Conservation (phyloP, 2,888 invertebrate genomes). For the Alloscopus bannaensis region DNA sequence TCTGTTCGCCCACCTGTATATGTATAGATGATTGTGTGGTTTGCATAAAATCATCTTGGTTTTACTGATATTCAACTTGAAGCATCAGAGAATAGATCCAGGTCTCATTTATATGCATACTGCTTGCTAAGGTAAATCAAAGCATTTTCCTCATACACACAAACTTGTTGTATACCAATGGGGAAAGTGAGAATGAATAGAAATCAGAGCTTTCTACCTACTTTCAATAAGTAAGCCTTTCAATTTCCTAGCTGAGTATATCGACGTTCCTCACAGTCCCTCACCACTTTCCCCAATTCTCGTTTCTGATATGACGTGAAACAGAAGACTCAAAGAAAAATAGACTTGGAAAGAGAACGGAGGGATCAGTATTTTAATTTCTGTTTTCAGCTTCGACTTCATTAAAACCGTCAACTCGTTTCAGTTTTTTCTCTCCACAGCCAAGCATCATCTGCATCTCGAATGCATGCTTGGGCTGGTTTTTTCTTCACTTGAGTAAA, state of each 20-base stretch:
- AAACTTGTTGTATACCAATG: no score
- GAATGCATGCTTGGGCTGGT: neutral
- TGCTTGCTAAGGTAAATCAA: no score
- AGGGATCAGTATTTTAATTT: conserved; percentile 42
- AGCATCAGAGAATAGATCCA: no score
- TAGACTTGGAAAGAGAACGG: neutral
- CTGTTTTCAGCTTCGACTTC: conserved; percentile 27
- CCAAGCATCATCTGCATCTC: neutral
- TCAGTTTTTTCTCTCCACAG: neutral
- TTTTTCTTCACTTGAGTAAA: neutral
- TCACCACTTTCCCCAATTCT: no score
- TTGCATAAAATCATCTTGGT: no score
- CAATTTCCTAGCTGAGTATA: no score
- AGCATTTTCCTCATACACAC: neutral
- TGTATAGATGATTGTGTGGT: no score
- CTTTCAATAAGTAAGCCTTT: conserved; percentile 9
- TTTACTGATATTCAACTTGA: no score
- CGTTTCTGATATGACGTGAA: conserved; percentile 1
- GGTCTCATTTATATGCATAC: no score
- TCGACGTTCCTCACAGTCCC: no score
- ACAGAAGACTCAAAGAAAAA: conserved; percentile 1
- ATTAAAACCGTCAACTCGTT: neutral
- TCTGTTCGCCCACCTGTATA: no score
- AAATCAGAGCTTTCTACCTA: neutral
- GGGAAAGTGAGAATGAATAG: neutral